These are phyloP conservation scores for Solenodon paradoxus DNA, from an alignment of 2,113 vertebrate species.

Conservation along the genomic window DNA sequence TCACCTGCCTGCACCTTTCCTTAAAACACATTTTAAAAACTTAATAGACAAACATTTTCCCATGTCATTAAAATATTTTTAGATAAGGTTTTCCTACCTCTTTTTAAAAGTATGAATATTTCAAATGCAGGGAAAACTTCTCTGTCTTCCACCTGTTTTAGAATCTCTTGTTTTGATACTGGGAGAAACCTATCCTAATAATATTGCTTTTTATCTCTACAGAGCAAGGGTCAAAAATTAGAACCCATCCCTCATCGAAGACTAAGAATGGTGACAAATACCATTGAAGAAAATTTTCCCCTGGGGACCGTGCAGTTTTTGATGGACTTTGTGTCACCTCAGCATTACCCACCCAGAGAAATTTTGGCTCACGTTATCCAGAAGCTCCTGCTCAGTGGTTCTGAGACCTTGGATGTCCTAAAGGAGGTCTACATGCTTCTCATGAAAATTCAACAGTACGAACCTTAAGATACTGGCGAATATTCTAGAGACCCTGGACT, in stretches of 20 bases:
- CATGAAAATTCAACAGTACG: constrained; percentile 94
- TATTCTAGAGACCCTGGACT: not conserved
- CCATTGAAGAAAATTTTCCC: constrained; percentile 91
- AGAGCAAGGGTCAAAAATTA: constrained; percentile 75
- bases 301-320: constrained; percentile 92
- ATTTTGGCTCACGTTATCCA: constrained; percentile 87
- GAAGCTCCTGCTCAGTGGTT: constrained; percentile 85
- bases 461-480: not conserved
- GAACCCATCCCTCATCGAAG: constrained; percentile 86
- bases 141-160: not conserved
- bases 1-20: too few relatives aligned
- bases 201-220: constrained; percentile 55
- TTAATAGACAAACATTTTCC: too few relatives aligned
- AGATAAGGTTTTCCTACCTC: not conserved
- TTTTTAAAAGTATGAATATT: not conserved
- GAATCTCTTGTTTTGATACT: not conserved
- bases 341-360: constrained; percentile 87
- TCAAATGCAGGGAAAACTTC: not conserved
- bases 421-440: constrained; percentile 91
- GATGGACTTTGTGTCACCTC: constrained; percentile 88
- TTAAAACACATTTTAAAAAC: too few relatives aligned
- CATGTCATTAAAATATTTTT: not conserved
- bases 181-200: constrained; percentile 5
- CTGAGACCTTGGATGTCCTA: constrained; percentile 78
- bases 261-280: constrained; percentile 88